Evolutionary conservation across 53 echinoderm and acorn worm genomes (phyloP).

Genomic region (Echinarachnius parma): DNA sequence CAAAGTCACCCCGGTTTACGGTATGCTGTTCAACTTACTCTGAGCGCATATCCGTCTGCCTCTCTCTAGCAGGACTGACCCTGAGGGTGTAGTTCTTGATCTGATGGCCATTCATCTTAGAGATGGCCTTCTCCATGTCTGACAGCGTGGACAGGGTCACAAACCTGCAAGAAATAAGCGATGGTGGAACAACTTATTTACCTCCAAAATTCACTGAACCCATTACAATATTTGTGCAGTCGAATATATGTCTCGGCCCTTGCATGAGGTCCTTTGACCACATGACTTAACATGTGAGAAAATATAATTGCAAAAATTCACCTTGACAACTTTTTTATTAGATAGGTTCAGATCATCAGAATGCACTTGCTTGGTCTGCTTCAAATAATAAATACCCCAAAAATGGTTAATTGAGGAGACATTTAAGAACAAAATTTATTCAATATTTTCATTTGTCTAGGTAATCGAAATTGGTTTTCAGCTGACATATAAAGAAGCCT

Average conservation of each 20-base stretch:
- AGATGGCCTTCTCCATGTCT: slow-evolving; percentile 60
- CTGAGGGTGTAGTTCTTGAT: slow-evolving; percentile 28
- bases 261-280: neutral
- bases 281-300: neutral
- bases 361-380: no score
- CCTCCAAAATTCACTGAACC: neutral
- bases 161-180: slow-evolving; percentile 56
- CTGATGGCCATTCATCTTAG: slow-evolving; percentile 42
- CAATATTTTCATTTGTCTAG: no score
- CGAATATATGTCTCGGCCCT: neutral
- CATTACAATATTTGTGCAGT: no score
- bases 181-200: neutral
- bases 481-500: no score
- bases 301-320: neutral
- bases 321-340: neutral
- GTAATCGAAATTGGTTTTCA: no score
- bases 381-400: no score
- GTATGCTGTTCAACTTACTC: no score
- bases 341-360: no score
- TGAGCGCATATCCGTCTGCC: no score
- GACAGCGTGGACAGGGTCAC: slow-evolving; percentile 45
- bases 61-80: slow-evolving; percentile 19
- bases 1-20: no score
- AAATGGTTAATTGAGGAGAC: no score
- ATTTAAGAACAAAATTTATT: no score